Evolutionary conservation across 2,888 invertebrate genomes (phyloP).

Genomic region (Apotomis capreana): DNA sequence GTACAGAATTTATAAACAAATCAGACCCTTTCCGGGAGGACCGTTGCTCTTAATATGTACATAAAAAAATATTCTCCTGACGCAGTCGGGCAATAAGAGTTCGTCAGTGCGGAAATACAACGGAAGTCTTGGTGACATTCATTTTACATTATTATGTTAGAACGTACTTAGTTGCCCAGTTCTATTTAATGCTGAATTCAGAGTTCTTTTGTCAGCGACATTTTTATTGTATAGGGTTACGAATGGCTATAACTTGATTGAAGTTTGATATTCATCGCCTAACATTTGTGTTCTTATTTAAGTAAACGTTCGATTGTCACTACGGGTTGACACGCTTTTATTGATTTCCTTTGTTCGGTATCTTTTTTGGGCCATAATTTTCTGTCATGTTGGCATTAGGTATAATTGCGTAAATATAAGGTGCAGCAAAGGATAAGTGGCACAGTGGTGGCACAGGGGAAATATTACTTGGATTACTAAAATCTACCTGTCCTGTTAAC

Average conservation of each 20-base stretch:
- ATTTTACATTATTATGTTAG: too few relatives aligned
- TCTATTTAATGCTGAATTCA: too few relatives aligned
- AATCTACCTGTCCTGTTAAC: background rate
- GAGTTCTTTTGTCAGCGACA: too few relatives aligned
- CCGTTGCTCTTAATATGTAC: background rate
- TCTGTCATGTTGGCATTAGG: background rate
- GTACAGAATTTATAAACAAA: slow-evolving; percentile 14
- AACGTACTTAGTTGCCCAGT: too few relatives aligned
- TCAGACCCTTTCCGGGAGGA: background rate
- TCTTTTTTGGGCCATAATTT: background rate
- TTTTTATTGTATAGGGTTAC: too few relatives aligned
- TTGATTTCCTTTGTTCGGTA: slow-evolving; percentile 7
- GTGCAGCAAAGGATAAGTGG: background rate
- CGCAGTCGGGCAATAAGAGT: too few relatives aligned
- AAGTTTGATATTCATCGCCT: background rate
- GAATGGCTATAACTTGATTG: background rate
- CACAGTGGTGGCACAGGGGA: background rate
- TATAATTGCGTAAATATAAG: background rate
- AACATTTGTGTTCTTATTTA: background rate
- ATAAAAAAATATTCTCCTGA: background rate
- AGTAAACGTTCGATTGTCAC: slow-evolving; percentile 9
- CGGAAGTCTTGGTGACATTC: too few relatives aligned
- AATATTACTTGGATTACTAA: background rate
- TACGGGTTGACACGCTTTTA: background rate
- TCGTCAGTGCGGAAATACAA: too few relatives aligned